Conservation (phyloP, 2,113 vertebrate genomes). For the Xerus inauris region DNA sequence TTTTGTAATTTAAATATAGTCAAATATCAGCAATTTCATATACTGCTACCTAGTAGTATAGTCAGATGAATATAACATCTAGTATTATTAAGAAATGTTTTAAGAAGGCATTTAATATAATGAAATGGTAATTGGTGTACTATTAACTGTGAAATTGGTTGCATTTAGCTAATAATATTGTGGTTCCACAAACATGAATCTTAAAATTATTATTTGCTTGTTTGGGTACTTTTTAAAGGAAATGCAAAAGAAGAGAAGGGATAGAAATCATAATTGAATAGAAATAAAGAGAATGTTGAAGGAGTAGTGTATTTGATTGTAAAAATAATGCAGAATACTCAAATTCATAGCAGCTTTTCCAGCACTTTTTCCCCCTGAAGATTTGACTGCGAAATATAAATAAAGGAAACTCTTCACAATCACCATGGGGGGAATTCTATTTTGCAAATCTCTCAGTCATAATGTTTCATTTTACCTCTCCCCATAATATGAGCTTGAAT, state of each 20-base stretch:
- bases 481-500: neutral
- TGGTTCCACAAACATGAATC: slow-evolving; percentile 47
- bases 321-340: neutral
- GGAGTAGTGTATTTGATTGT: neutral
- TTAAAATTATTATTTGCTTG: slow-evolving; percentile 48
- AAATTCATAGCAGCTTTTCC: neutral
- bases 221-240: slow-evolving; percentile 16
- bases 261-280: neutral
- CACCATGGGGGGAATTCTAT: neutral
- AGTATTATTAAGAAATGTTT: slow-evolving; percentile 26
- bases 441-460: neutral
- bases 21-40: neutral
- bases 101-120: slow-evolving; percentile 34
- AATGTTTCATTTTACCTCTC: neutral
- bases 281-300: neutral
- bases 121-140: slow-evolving; percentile 62
- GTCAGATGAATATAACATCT: neutral
- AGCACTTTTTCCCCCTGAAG: neutral
- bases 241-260: neutral
- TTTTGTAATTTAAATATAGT: neutral
- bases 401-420: neutral
- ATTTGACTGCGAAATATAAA: neutral
- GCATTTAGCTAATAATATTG: slow-evolving; percentile 50
- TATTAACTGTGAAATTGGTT: slow-evolving; percentile 69
- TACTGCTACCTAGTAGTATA: neutral